phyloP scores from a whole-genome alignment of 2,888 invertebrate genomes.

The Conistra vaccinii region DNA sequence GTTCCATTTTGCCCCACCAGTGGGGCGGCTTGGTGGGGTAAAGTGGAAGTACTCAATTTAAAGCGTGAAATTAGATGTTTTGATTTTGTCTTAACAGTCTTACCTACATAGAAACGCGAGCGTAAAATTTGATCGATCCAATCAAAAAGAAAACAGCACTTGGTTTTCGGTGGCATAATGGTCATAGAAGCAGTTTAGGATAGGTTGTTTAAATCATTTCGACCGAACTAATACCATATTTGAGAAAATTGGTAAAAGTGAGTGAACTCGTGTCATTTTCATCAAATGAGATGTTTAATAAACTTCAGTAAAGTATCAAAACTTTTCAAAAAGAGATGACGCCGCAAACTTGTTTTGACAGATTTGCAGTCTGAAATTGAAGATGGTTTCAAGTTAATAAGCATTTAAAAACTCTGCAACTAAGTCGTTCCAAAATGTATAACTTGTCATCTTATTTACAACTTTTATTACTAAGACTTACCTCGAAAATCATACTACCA shows the following conservation, averaged over 20 bases:
- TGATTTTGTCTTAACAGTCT: too few relatives aligned
- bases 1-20: too few relatives aligned
- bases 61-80: too few relatives aligned
- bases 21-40: too few relatives aligned
- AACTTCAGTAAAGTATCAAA: constrained; percentile 27
- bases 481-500: neutral
- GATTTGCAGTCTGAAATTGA: constrained; percentile 27
- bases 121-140: too few relatives aligned
- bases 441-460: constrained; percentile 6
- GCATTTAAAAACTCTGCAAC: neutral
- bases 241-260: neutral
- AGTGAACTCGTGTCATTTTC: constrained; percentile 8
- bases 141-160: neutral
- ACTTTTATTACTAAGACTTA: neutral
- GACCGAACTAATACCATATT: neutral
- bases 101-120: too few relatives aligned
- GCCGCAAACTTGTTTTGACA: constrained; percentile 20
- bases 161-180: neutral
- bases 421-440: neutral
- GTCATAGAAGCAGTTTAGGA: neutral
- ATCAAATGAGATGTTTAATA: constrained; percentile 14
- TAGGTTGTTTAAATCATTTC: neutral
- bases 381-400: constrained; percentile 1
- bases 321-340: constrained; percentile 26
- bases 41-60: too few relatives aligned